Evolutionary conservation across 1,140 invertebrate species (phyloP).

Genomic region (Euura saliciscinereae): DNA sequence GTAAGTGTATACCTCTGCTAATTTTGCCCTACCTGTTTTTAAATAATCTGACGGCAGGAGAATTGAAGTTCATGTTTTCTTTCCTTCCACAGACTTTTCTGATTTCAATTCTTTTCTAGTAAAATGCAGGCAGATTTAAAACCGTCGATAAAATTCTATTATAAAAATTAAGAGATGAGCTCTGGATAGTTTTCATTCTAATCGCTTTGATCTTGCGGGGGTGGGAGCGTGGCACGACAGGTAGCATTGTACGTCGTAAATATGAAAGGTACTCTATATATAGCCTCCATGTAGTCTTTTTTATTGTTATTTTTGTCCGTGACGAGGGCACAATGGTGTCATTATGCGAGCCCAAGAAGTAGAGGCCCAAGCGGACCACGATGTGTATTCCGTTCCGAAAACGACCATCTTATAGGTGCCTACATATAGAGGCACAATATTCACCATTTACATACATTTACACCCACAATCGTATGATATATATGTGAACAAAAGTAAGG

Average conservation of each 20-base stretch:
- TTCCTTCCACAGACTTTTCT: too few species aligned
- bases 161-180: not conserved
- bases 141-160: too few species aligned
- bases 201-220: not conserved
- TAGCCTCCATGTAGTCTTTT: not conserved
- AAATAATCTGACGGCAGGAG: too few species aligned
- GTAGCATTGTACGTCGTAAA: conserved; percentile 1
- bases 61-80: too few species aligned
- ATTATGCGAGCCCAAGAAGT: not conserved
- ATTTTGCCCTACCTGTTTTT: too few species aligned
- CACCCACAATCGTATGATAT: too few species aligned
- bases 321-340: conserved; percentile 3
- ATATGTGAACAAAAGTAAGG: too few species aligned
- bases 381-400: not conserved
- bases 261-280: not conserved
- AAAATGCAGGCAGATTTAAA: too few species aligned
- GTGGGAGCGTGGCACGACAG: not conserved
- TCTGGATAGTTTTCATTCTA: not conserved
- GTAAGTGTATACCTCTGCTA: too few species aligned
- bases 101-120: too few species aligned
- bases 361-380: not conserved
- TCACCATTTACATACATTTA: too few species aligned
- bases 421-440: too few species aligned
- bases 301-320: not conserved
- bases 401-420: not conserved